phyloP scores from a whole-genome alignment of 2,113 vertebrate species.

The Lycocorax pyrrhopterus region DNA sequence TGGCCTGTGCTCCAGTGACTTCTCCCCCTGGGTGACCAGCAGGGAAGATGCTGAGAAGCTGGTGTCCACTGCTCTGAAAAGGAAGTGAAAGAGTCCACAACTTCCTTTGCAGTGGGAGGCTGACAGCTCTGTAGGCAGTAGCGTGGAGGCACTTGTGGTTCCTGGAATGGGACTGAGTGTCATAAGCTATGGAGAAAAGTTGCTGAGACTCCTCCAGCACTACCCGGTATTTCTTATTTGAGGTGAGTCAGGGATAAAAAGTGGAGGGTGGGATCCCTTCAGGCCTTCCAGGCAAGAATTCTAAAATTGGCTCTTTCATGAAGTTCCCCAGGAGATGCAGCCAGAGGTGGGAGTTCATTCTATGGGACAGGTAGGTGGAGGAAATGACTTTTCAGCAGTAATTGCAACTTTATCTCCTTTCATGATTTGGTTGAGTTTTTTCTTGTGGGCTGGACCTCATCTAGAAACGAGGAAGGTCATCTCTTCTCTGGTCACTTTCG shows the following conservation, averaged over 20 bases:
- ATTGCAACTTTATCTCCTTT: not conserved
- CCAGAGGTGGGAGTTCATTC: not conserved
- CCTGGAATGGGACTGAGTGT: not conserved
- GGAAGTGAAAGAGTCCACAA: not conserved
- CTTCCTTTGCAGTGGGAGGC: not conserved
- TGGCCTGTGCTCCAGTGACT: not conserved
- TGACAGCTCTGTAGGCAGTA: not conserved
- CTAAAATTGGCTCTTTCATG: not conserved
- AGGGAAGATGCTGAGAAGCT: not conserved
- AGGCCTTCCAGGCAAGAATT: not conserved
- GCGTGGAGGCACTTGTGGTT: rapidly evolving
- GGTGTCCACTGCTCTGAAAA: not conserved
- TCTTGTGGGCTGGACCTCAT: not conserved
- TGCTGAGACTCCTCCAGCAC: not conserved
- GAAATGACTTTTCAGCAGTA: not conserved
- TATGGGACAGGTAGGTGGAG: not conserved
- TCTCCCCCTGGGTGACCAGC: not conserved
- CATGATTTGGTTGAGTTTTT: not conserved
- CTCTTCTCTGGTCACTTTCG: rapidly evolving
- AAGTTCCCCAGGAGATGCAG: not conserved
- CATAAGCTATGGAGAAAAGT: not conserved
- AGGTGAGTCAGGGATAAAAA: not conserved
- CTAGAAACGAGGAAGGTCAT: not conserved
- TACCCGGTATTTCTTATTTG: not conserved
- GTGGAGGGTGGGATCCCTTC: not conserved